Evolutionary conservation across 2,797 vertebrate genomes (phyloP).

Genomic region (Aldrovandia affinis): DNA sequence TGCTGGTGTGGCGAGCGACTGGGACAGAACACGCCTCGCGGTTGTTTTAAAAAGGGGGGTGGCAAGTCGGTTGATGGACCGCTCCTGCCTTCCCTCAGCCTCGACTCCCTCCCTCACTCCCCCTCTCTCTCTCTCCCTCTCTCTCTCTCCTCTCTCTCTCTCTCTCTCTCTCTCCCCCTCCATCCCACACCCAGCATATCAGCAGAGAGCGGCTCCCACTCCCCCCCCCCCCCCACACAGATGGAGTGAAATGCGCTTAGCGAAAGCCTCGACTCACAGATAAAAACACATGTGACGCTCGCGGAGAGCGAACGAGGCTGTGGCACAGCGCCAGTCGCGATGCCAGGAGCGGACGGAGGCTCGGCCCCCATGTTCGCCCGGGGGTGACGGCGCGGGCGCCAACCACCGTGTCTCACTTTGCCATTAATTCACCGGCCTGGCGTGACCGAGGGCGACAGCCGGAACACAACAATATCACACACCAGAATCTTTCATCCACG

Average conservation of each 20-base stretch:
- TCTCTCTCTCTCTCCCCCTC: slow-evolving; percentile 42
- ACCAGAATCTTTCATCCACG: slow-evolving; percentile 50
- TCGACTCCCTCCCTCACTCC: slow-evolving; percentile 54
- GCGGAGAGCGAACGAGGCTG: slow-evolving; percentile 46
- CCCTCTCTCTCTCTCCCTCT: slow-evolving; percentile 41
- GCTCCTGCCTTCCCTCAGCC: slow-evolving; percentile 46
- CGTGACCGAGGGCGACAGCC: slow-evolving; percentile 18
- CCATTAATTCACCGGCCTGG: slow-evolving; percentile 48
- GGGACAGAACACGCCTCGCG: slow-evolving; percentile 38
- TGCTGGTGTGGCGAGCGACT: slow-evolving; percentile 38
- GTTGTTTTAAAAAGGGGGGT: slow-evolving; percentile 42
- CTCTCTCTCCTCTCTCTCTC: slow-evolving; percentile 52
- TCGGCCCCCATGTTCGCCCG: slow-evolving; percentile 27
- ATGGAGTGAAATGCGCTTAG: slow-evolving; percentile 55
- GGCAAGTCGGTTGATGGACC: slow-evolving; percentile 61
- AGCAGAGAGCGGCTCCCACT: slow-evolving; percentile 52
- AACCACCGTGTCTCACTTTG: slow-evolving; percentile 40
- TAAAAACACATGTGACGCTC: slow-evolving; percentile 41
- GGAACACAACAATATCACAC: slow-evolving; percentile 8
- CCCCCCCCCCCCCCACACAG: slow-evolving; percentile 43
- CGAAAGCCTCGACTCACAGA: slow-evolving; percentile 48
- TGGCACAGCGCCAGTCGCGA: slow-evolving; percentile 62
- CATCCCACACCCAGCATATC: slow-evolving; percentile 38
- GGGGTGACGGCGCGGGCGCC: slow-evolving; percentile 35
- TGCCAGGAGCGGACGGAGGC: slow-evolving; percentile 42